Evolutionary conservation across 2,888 invertebrate species (phyloP).

Genomic region (Zygothrica quintamaculata): DNA sequence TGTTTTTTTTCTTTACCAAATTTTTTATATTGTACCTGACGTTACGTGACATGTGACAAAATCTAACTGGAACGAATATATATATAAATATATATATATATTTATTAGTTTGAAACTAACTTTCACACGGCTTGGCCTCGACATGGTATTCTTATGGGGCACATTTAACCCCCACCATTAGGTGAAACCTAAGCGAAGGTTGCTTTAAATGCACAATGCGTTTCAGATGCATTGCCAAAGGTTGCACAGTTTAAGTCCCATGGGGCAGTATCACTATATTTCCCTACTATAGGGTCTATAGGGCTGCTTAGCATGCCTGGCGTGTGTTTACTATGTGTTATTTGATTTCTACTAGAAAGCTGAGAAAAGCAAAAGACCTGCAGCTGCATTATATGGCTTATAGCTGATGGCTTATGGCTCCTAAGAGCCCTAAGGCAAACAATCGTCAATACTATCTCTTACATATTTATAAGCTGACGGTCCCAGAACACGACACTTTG

Average conservation of each 20-base stretch:
- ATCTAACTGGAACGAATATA: neutral
- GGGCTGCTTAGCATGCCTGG: slow-evolving; percentile 62
- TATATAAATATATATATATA: too few species aligned
- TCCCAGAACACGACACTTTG: slow-evolving; percentile 73
- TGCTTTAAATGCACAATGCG: slow-evolving; percentile 43
- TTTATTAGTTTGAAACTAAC: slow-evolving; percentile 14
- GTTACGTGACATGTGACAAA: too few species aligned
- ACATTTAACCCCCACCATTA: slow-evolving; percentile 27
- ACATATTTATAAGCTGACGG: slow-evolving; percentile 71
- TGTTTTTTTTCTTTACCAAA: too few species aligned
- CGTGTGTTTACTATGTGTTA: slow-evolving; percentile 42
- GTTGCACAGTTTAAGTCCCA: slow-evolving; percentile 1
- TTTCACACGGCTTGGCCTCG: slow-evolving; percentile 58
- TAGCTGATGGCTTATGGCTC: too few species aligned
- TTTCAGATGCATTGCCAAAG: slow-evolving; percentile 34
- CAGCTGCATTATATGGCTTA: slow-evolving; percentile 14
- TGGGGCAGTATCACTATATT: slow-evolving; percentile 5
- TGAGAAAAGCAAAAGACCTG: slow-evolving; percentile 34
- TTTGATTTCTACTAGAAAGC: slow-evolving; percentile 62
- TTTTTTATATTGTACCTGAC: too few species aligned
- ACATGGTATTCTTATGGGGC: slow-evolving; percentile 7
- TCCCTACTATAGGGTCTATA: neutral
- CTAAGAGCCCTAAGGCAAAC: slow-evolving; percentile 24
- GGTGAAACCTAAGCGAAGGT: neutral
- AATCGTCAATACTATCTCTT: slow-evolving; percentile 13